Conservation (phyloP, 1,140 invertebrate genomes). For the Brachionus paranguensis region DNA sequence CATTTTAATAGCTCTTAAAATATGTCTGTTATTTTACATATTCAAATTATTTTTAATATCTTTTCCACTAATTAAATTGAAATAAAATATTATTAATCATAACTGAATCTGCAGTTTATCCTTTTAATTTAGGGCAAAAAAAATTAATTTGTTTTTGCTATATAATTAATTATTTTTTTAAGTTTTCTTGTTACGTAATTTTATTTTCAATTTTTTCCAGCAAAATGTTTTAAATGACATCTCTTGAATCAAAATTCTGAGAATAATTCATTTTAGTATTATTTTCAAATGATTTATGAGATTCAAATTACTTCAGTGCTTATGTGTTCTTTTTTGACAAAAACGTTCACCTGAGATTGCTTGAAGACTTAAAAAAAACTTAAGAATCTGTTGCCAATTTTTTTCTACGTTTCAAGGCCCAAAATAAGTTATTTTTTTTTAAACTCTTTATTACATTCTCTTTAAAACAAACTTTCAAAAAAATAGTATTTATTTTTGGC, state of each 20-base stretch:
- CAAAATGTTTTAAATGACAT: neutral
- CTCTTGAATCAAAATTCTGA: neutral
- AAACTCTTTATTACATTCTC: neutral
- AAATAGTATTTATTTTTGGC: neutral
- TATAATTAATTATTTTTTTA: neutral
- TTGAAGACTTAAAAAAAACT: neutral
- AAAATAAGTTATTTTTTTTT: neutral
- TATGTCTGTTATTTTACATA: neutral
- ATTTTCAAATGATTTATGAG: neutral
- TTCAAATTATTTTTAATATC: neutral
- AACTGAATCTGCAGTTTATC: neutral
- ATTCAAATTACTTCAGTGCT: neutral
- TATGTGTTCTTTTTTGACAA: neutral
- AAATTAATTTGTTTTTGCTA: neutral
- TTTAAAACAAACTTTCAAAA: neutral
- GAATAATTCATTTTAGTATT: neutral
- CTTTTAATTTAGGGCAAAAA: neutral
- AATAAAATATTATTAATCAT: neutral
- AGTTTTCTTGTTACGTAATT: neutral
- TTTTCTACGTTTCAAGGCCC: neutral
- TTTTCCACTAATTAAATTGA: neutral
- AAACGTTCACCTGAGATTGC: neutral
- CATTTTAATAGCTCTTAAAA: neutral
- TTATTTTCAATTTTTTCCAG: neutral
- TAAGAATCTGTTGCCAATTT: neutral